Evolutionary conservation across 2,113 vertebrate genomes (phyloP).

Genomic region (Aptenodytes patagonicus): DNA sequence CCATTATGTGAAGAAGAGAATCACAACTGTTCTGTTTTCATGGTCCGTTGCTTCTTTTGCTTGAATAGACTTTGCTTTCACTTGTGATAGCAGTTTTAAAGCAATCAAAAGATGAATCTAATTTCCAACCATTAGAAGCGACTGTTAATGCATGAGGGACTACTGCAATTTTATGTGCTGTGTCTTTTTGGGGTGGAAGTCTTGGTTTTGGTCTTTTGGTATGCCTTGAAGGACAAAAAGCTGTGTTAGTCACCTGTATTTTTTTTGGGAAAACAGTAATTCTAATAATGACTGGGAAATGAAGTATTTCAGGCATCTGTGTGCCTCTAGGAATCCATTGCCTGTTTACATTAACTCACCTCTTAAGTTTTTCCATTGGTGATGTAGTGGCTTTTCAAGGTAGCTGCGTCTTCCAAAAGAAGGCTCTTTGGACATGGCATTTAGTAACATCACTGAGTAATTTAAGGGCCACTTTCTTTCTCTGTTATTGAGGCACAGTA

Average conservation of each 20-base stretch:
- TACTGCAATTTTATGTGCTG: background rate
- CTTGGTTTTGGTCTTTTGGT: conserved; percentile 27
- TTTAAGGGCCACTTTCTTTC: background rate
- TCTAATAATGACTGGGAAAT: background rate
- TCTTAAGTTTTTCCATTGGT: background rate
- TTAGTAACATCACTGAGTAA: background rate
- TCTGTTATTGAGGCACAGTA: background rate
- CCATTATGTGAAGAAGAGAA: conserved; percentile 21
- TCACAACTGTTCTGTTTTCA: conserved; percentile 47
- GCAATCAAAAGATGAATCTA: conserved; percentile 57
- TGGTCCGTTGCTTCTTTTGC: conserved; percentile 46
- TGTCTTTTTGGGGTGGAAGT: background rate
- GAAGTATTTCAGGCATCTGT: background rate
- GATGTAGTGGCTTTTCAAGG: background rate
- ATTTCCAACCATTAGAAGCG: conserved; percentile 45
- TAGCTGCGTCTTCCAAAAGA: background rate
- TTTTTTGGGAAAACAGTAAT: background rate
- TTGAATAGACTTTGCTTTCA: conserved; percentile 60
- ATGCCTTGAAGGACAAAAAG: background rate
- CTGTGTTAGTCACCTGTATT: background rate
- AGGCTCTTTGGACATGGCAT: background rate
- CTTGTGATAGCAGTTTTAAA: conserved; percentile 54
- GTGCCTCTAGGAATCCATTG: background rate
- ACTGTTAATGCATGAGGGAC: conserved; percentile 46
- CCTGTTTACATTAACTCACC: background rate